A percentile compares a stretch with the other conserved stretches of the same genome.
Evolutionary conservation across 2,888 invertebrate genomes (phyloP).

Genomic region (Galerucella pusilla): DNA sequence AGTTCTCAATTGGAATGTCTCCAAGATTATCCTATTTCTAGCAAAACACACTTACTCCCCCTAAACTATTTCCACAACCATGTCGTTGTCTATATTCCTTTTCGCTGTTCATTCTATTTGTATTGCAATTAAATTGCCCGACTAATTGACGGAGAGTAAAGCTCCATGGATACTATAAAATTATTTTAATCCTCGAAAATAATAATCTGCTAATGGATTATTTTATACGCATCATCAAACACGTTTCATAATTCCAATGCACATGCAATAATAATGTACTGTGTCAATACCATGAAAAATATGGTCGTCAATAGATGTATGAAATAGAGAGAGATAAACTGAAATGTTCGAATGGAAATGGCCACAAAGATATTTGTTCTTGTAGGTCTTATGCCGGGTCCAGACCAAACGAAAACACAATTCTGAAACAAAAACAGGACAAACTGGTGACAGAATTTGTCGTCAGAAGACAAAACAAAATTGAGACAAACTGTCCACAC

Average conservation of each 20-base stretch:
- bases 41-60: neutral
- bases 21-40: neutral
- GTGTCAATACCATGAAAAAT: too few species aligned
- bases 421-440: too few species aligned
- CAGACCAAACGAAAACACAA: too few species aligned
- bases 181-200: conserved; percentile 2
- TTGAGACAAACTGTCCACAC: too few species aligned
- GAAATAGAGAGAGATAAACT: too few species aligned
- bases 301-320: too few species aligned
- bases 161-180: neutral
- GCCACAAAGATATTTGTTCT: too few species aligned
- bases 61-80: neutral
- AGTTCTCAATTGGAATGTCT: neutral
- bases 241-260: neutral
- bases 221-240: neutral
- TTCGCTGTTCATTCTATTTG: neutral
- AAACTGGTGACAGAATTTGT: too few species aligned
- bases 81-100: neutral
- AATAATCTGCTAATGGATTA: neutral
- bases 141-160: neutral
- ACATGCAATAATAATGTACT: neutral
- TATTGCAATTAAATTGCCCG: neutral
- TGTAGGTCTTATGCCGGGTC: too few species aligned
- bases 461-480: too few species aligned
- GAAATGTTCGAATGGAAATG: too few species aligned